A percentile compares a stretch with the other conserved stretches of the same genome.
Evolutionary conservation across 1,140 invertebrate species (phyloP).

Genomic region (Lethrus apterus): DNA sequence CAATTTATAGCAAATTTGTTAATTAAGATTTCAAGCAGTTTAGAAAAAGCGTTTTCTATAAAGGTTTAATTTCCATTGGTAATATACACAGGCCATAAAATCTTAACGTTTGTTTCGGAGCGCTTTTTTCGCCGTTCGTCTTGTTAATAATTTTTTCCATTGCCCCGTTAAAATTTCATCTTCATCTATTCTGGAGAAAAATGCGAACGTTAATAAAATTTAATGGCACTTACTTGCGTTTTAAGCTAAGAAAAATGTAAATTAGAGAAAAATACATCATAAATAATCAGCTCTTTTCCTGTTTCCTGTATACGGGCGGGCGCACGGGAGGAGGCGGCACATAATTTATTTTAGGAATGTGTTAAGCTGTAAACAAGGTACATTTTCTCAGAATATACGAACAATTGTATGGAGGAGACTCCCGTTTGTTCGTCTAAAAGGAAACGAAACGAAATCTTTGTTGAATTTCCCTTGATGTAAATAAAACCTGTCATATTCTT

Average conservation of each 20-base stretch:
- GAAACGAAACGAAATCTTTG: slow-evolving; percentile 33
- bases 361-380: slow-evolving; percentile 31
- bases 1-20: no score
- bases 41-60: no score
- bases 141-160: slow-evolving; percentile 25
- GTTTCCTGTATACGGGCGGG: slow-evolving; percentile 24
- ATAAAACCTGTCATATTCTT: slow-evolving; percentile 39
- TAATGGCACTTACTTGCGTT: slow-evolving; percentile 33
- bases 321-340: slow-evolving; percentile 5
- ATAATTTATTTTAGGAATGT: slow-evolving; percentile 38
- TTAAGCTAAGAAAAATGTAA: slow-evolving; percentile 37
- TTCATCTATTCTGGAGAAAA: slow-evolving; percentile 24
- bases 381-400: slow-evolving; percentile 15
- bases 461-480: slow-evolving; percentile 40
- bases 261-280: slow-evolving; percentile 39
- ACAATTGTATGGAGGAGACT: slow-evolving; percentile 10
- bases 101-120: no score
- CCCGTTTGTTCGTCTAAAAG: slow-evolving; percentile 15
- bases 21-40: no score
- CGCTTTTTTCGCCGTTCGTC: no score
- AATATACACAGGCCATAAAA: no score
- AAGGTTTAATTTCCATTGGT: no score
- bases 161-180: slow-evolving; percentile 26
- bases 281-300: slow-evolving; percentile 39
- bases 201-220: slow-evolving; percentile 36